phyloP scores from a whole-genome alignment of 2,113 vertebrate species.

The Corythaeola cristata region DNA sequence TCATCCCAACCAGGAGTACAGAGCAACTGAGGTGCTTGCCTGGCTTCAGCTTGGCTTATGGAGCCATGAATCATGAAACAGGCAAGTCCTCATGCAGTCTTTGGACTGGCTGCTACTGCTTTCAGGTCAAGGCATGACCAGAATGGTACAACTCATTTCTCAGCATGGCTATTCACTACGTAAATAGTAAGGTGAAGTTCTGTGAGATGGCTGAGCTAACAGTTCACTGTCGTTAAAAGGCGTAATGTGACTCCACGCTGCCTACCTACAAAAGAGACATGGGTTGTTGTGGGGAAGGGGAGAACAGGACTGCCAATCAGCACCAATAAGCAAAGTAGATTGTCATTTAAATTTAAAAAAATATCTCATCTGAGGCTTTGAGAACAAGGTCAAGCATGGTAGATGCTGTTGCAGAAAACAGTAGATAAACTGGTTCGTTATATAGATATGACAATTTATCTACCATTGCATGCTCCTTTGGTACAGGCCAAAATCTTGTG shows the following conservation, averaged over 20 bases:
- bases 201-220: background rate
- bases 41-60: background rate
- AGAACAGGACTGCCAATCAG: background rate
- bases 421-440: background rate
- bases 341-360: background rate
- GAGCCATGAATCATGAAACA: background rate
- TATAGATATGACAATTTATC: background rate
- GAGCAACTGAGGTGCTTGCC: background rate
- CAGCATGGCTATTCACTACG: background rate
- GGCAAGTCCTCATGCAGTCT: background rate
- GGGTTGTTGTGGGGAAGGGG: background rate
- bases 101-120: background rate
- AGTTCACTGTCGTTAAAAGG: background rate
- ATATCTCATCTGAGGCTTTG: background rate
- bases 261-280: no score
- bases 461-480: background rate
- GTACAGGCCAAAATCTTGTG: background rate
- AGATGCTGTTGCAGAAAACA: background rate
- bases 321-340: background rate
- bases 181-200: background rate
- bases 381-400: background rate
- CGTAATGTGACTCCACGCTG: background rate
- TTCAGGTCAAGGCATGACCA: background rate
- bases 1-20: background rate
- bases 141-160: background rate